phyloP scores from a whole-genome alignment of 2,113 vertebrate genomes.

The Ammodytes dubius region DNA sequence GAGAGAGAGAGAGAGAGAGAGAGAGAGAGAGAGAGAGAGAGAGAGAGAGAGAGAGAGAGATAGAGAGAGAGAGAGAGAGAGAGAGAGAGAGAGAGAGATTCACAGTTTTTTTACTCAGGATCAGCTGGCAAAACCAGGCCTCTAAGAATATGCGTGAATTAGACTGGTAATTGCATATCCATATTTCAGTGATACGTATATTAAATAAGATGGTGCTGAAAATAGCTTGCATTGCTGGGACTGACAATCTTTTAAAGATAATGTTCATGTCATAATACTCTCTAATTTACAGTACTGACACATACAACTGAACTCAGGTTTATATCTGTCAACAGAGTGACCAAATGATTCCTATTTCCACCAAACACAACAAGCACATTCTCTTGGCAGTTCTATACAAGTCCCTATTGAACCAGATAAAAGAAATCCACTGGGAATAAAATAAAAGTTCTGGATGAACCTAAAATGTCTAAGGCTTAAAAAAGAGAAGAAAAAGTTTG shows the following conservation, averaged over 20 bases:
- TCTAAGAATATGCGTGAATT: constrained; percentile 28
- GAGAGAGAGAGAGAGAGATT: constrained; percentile 57
- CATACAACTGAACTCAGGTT: not conserved
- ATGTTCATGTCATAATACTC: not conserved
- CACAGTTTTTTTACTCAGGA: constrained; percentile 35
- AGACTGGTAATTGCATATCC: constrained; percentile 9
- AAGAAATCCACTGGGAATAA: not conserved
- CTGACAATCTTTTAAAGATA: not conserved
- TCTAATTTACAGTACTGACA: not conserved
- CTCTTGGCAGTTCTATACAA: not conserved
- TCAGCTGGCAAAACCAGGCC: constrained; percentile 32
- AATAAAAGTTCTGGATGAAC: not conserved
- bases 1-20: constrained; percentile 58
- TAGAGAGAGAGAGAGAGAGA: constrained; percentile 56
- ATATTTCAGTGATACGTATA: constrained; percentile 42
- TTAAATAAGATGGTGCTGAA: constrained; percentile 25
- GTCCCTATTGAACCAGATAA: not conserved
- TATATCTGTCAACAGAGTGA: not conserved
- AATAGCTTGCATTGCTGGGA: constrained; percentile 4
- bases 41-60: constrained; percentile 54
- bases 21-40: constrained; percentile 54
- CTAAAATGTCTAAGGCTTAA: constrained; percentile 14
- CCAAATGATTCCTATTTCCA: not conserved
- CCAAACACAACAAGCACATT: not conserved
- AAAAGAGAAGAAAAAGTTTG: not conserved